Evolutionary conservation across 2,888 invertebrate species (phyloP).

Genomic region (Lasioglossum lativentre): DNA sequence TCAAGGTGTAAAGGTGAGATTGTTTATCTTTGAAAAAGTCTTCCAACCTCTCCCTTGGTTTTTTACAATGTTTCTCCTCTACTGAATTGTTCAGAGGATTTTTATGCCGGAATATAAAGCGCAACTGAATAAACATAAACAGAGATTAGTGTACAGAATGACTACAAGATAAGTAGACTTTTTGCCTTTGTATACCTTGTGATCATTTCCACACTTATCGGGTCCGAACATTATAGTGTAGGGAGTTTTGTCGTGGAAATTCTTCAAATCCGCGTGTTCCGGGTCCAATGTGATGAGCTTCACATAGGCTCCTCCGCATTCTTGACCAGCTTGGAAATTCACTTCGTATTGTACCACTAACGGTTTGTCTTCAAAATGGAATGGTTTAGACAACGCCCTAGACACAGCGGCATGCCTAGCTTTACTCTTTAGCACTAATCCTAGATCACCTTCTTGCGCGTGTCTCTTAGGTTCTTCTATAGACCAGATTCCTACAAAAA

Average conservation of each 20-base stretch:
- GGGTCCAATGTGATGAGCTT: conserved; percentile 94
- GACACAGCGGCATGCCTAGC: conserved; percentile 98
- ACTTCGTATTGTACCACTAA: conserved; percentile 97
- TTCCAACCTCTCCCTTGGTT: conserved; percentile 93
- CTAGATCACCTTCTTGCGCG: conserved; percentile 93
- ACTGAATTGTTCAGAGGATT: conserved; percentile 96
- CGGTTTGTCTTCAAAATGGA: conserved; percentile 93
- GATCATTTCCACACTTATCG: conserved; percentile 98
- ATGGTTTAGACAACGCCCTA: conserved; percentile 90
- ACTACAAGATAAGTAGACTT: neutral
- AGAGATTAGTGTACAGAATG: neutral
- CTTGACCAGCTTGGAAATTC: conserved; percentile 97
- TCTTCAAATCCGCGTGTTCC: conserved; percentile 89
- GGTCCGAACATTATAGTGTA: conserved; percentile 99
- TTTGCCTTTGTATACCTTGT: conserved; percentile 88
- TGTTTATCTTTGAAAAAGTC: conserved; percentile 96
- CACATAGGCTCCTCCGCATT: conserved; percentile 99
- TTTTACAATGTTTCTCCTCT: conserved; percentile 98
- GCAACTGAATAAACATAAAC: conserved; percentile 85
- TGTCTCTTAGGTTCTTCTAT: conserved; percentile 92
- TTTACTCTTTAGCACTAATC: conserved; percentile 95
- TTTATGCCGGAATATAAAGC: conserved; percentile 96
- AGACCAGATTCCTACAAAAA: conserved; percentile 86
- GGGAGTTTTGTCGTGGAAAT: conserved; percentile 97
- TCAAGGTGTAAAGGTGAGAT: conserved; percentile 94